Evolutionary conservation across 2,797 vertebrate species (phyloP), one percentile per base, ranked within the genome.

Genomic region (Yasuhikotakia modesta): DNA sequence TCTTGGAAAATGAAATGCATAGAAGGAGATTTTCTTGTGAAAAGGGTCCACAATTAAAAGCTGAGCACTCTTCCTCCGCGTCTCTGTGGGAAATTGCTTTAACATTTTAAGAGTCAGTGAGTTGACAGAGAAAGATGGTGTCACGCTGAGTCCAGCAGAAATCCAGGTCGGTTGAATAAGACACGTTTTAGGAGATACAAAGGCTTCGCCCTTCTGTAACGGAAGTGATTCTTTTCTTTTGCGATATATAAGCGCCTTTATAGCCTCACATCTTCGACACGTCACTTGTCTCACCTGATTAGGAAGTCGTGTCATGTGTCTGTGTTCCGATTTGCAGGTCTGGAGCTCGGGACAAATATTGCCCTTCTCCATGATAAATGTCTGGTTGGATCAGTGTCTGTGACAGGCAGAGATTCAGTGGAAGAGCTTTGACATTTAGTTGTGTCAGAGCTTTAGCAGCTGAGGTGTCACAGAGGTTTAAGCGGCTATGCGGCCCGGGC

Each of bases 381-480:
- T 57, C 79, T 74, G n/a, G 67, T 76, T 71, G 66, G 48, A 76
- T 64, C 53, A 79, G 70, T 68, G 71, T 73, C 43, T 79, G 50
- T 58, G 68, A 63, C 64, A 65, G 19, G 30, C 43, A 64, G 69
- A n/a, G 64, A 32, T 70, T 81, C 27, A 3, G 1, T 70, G 65
- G 60, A 55, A 60, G 67, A 57, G 76, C 67, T 68, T 5, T 85
- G 83, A 82, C 74, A 83, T 83, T 86, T 82, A 65, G 52, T 77
- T 48, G 57, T 30, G 76, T 78, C 60, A 27, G 13, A 58, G 24
- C 73, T 72, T 68, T 52, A 45, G 30, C 65, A 3, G 52, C 66
- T 24, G 19, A 24, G 53, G 57, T 76, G 81, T 78, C 73, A 70
- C 81, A 74, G 57, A 17, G 55, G 68, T 72, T 82, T 66, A 75